A percentile compares a stretch with the other conserved stretches of the same genome.
phyloP scores from a whole-genome alignment of 1,140 invertebrate genomes.

The Brachionus paranguensis region DNA sequence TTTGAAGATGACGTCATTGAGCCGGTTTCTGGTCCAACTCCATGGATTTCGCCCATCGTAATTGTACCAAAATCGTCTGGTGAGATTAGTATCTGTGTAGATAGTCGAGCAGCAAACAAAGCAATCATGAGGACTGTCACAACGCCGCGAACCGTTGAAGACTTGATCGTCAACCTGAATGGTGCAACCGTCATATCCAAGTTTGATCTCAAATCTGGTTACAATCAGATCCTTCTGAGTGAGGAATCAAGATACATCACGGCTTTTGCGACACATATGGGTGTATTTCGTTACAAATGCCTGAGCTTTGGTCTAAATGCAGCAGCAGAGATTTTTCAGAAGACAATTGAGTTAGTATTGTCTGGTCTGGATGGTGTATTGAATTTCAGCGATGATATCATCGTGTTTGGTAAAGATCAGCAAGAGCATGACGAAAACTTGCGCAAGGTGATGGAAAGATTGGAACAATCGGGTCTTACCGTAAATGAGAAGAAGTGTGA shows the following conservation, averaged over 20 bases:
- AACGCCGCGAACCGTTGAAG: neutral
- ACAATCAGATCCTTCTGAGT: neutral
- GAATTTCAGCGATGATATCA: neutral
- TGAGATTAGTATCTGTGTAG: slow-evolving; percentile 17
- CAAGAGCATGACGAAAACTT: neutral
- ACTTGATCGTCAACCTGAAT: neutral
- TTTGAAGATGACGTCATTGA: slow-evolving; percentile 44
- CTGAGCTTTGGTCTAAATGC: neutral
- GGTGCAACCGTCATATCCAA: neutral
- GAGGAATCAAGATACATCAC: neutral
- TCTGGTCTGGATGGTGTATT: neutral
- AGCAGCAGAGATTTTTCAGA: neutral
- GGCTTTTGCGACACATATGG: neutral
- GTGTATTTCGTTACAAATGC: neutral
- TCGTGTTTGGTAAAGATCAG: neutral
- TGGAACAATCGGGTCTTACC: neutral
- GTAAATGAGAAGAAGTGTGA: neutral
- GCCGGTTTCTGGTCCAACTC: slow-evolving; percentile 43
- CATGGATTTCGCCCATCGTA: slow-evolving; percentile 47
- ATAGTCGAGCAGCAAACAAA: neutral
- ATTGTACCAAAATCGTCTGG: slow-evolving; percentile 44
- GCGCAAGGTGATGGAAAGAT: neutral
- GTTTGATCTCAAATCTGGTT: neutral
- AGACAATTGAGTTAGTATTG: neutral
- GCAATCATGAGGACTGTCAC: neutral